Base-by-base conservation (phyloP, 2,113 vertebrate genomes). In the Larimichthys crocea region DNA sequence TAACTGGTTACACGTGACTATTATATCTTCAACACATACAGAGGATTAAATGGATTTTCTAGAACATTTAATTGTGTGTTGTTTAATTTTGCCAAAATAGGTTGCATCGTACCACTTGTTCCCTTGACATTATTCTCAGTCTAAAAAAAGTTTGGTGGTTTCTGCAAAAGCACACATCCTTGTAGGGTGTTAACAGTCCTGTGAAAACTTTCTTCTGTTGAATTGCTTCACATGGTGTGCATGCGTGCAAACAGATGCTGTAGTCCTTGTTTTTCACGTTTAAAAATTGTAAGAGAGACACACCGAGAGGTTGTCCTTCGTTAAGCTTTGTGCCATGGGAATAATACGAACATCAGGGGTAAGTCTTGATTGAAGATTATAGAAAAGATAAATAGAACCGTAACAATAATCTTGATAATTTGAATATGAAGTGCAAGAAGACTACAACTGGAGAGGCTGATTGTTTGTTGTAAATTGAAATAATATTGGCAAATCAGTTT, bases 101-200 rank as follows among this genome's bases (percentile, higher is more conserved):
- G 2, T 71, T 0, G 16, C 4, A 59, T 12, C 19, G 44, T 10
- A 8, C 12, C 4, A 10, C 4, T 11, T 74, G 19, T 14, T 80
- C 2, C 42, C 19, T 82, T 82, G 68, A 61, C 59, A 62, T 26
- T n/a, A 22, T 48, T 46, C 57, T 22, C 26, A 48, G 29, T 68
- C 57, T 70, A 55, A 64, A 76, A n/a, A 64, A 70, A 50, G 55
- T 19, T 74, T 92, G 94, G 92, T 94, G 94, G 88, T 94, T 94
- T 88, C 64, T 94, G 93, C 94, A 93, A 76, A 86, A 91, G 86
- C 87, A 80, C 79, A 92, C 92, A 92, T 94, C 92, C 93, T n/a
- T 94, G 91, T 87, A 31, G 26, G 1, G 6, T 57, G 29, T 49
- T 2, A 61, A 75, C 76, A 69, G 22, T 22, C 46, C 19, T 57